Evolutionary conservation across 2,113 vertebrate genomes (phyloP), one percentile per base, ranked within the genome.

Genomic region (Psettodes erumei): DNA sequence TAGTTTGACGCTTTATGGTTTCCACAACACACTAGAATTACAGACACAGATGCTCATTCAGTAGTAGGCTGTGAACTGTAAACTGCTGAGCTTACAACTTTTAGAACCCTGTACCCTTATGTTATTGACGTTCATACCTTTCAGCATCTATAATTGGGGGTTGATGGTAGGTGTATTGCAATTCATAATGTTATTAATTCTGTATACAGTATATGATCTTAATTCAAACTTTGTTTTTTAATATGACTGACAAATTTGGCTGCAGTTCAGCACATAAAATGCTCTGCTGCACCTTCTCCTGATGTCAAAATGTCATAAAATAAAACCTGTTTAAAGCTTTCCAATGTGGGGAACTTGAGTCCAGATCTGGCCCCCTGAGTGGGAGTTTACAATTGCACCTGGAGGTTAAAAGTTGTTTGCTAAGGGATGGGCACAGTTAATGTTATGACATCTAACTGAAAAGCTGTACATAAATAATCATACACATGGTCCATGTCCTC

Each of bases 391-490:
- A 38, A 43, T 62, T 7, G 7, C 37, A 61, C 19, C 16, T 67
- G 28, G 8, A 23, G 59, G 38, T 58, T 25, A 38, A 13, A 55
- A 33, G 59, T 23, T 58, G 50, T 48, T 38, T 59, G 51, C 40
- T 28, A 28, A 37, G n/a, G 28, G 58, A 21, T 40, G n/a, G 8
- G 8, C 3, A 27, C 16, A 9, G 6, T 53, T 13, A 53, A 37
- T 45, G 25, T 70, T 30, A 28, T 27, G 48, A 23, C 19, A 56
- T 77, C 25, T 19, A 55, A 60, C 33, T 53, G 25, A 32, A 25
- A 40, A 50, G 33, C 43, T 75, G 25, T 47, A 27, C 47, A 75
- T 63, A 63, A 79, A 70, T 42, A 75, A 51, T 75, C 30, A 48
- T 27, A 33, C 30, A 68, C 38, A n/a, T 9, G 15, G 27, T 56